Base-by-base conservation (phyloP, 2,113 vertebrate species). In the Papio anubis region DNA sequence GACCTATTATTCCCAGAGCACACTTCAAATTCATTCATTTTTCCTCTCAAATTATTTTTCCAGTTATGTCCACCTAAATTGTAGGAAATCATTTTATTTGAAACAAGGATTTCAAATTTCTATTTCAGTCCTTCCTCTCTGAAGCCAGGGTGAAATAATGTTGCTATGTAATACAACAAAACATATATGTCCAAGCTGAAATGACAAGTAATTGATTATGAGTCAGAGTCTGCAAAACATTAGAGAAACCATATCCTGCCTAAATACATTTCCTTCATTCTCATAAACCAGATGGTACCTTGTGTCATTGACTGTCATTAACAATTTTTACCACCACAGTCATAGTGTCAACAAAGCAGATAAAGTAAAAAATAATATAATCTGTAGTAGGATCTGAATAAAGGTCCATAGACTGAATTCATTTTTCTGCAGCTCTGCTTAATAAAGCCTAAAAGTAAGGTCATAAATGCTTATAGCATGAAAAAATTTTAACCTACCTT, bases 1-100 rank as follows among this genome's bases (percentile, higher is more conserved):
- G 61, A 55, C 68, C 38, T n/a, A 55, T 93, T 94, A 59, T 90
- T 95, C 66, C 73, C 30, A 66, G 72, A 97, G 21, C 21, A 92
- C 25, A 64, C 64, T 92, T 88, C 57, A 57, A 86, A 96, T 85
- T 91, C n/a, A 59, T 64, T 80, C 40, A 68, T 81, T 94, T 90
- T 73, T 70, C 18, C 17, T 57, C 40, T 80, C 73, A 75, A 93
- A 52, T 81, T 94, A 48, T 92, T 96, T 96, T 92, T 83, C 20
- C 11, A 75, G 30, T 93, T 84, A 55, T 83, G 7, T 48, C 72
- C 18, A n/a, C 18, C 27, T 30, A 43, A 89, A 30, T 43, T 23
- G 73, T 88, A 78, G 30, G 35, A 45, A 93, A 70, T 59, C 38
- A 38, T 91, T 83, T 86, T 66, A 75, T 70, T n/a, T 83, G 27